These are phyloP conservation scores for Eriocheir sinensis DNA, from an alignment of 1,140 invertebrate genomes.

Conservation along the genomic window DNA sequence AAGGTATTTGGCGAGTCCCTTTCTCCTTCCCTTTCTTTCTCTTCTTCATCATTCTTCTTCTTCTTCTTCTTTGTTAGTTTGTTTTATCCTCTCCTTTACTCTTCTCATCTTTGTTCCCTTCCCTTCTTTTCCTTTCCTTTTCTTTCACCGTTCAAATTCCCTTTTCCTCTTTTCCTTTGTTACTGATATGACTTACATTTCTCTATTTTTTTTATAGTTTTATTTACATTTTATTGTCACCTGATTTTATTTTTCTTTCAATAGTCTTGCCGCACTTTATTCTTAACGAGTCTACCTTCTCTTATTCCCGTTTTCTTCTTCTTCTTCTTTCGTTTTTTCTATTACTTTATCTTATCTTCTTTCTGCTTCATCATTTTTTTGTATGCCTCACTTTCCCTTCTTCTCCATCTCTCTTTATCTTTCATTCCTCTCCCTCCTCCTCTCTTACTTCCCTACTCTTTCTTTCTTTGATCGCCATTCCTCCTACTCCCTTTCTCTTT, in stretches of 20 bases:
- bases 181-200: too few relatives aligned
- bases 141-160: too few relatives aligned
- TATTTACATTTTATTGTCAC: too few relatives aligned
- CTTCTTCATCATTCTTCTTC: neutral
- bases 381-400: neutral
- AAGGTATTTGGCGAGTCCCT: neutral
- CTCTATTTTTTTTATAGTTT: too few relatives aligned
- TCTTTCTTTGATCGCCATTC: neutral
- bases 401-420: neutral
- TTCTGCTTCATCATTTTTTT: too few relatives aligned
- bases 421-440: too few relatives aligned
- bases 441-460: neutral
- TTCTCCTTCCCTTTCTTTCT: neutral
- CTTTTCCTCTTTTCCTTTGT: too few relatives aligned
- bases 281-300: too few relatives aligned
- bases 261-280: too few relatives aligned
- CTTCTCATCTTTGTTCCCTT: neutral
- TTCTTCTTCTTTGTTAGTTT: neutral
- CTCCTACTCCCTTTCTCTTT: neutral
- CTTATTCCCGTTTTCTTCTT: neutral
- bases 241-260: too few relatives aligned
- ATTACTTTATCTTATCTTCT: neutral
- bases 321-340: neutral
- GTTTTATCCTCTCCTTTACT: neutral
- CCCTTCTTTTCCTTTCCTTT: too few relatives aligned